Conservation (phyloP, 2,113 vertebrate species). For the Dipodomys ordii region DNA sequence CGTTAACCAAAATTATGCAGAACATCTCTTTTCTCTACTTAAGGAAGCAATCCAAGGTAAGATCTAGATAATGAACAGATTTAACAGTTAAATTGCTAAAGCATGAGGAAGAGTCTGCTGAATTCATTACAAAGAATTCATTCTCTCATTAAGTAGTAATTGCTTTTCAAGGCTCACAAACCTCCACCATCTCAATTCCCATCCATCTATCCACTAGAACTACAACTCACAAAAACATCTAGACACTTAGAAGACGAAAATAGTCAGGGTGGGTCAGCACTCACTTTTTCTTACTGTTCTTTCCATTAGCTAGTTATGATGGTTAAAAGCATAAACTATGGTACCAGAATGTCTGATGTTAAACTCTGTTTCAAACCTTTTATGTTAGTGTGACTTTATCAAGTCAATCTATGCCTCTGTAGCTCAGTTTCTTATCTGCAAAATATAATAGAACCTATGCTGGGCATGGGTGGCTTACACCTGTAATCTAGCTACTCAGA, state of each 20-base stretch:
- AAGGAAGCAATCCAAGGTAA: conserved; percentile 28
- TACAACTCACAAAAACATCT: conserved; percentile 15
- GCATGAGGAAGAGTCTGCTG: conserved; percentile 16
- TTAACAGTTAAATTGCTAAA: background rate
- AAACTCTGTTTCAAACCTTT: background rate
- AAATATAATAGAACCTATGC: background rate
- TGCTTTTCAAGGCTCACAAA: conserved; percentile 31
- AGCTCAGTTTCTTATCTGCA: background rate
- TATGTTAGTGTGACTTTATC: background rate
- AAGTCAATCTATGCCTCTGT: background rate
- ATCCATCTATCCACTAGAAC: background rate
- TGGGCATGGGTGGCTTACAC: no score
- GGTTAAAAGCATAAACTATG: conserved; percentile 1
- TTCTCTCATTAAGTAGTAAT: conserved; percentile 28
- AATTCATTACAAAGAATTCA: conserved; percentile 30
- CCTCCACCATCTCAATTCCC: conserved; percentile 28
- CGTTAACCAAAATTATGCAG: background rate
- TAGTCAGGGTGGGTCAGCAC: background rate
- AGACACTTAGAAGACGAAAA: conserved; percentile 23
- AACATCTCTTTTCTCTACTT: conserved; percentile 25
- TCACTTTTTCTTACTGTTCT: conserved; percentile 48
- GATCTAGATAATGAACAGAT: background rate
- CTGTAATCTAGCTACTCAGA: no score
- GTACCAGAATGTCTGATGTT: background rate
- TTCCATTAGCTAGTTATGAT: conserved; percentile 24